These are phyloP conservation scores for Athrips mouffetella DNA, from an alignment of 2,888 invertebrate species.

Conservation along the genomic window DNA sequence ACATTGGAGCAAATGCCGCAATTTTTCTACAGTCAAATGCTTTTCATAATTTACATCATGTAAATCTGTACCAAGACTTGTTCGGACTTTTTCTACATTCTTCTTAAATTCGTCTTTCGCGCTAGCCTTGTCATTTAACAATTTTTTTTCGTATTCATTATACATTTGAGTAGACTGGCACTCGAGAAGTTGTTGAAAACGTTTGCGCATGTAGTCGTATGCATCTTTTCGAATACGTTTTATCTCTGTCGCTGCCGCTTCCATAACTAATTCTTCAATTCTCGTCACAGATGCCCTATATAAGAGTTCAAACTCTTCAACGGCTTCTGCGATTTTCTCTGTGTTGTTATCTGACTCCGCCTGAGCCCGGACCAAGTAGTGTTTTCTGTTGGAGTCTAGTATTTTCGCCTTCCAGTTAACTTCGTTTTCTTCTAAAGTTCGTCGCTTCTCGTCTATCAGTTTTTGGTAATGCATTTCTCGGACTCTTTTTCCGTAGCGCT, in stretches of 20 bases:
- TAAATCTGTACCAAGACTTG: constrained; percentile 33
- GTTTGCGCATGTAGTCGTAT: constrained; percentile 42
- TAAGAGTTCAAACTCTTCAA: constrained; percentile 45
- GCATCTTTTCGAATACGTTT: constrained; percentile 38
- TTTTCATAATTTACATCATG: constrained; percentile 63
- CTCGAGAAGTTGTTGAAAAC: constrained; percentile 41
- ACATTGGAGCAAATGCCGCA: constrained; percentile 50
- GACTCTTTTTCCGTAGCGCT: constrained; percentile 39
- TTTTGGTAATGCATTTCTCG: constrained; percentile 36
- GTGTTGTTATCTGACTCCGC: constrained; percentile 43
- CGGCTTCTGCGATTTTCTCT: constrained; percentile 40
- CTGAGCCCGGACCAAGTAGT: constrained; percentile 38
- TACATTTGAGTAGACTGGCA: constrained; percentile 52
- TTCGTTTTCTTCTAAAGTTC: constrained; percentile 43
- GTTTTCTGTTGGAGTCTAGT: constrained; percentile 27
- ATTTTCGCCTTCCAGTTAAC: constrained; percentile 46
- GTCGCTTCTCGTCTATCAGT: constrained; percentile 41
- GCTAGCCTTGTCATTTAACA: constrained; percentile 41
- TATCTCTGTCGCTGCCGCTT: constrained; percentile 49
- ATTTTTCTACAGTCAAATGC: constrained; percentile 54
- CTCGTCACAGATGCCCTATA: constrained; percentile 48
- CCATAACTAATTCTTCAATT: constrained; percentile 49
- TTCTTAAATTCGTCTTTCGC: constrained; percentile 47
- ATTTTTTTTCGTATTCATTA: constrained; percentile 43
- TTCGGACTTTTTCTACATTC: constrained; percentile 37